These are phyloP conservation scores for Lithobates sylvaticus DNA, from an alignment of 2,797 vertebrate species.

Conservation along the genomic window DNA sequence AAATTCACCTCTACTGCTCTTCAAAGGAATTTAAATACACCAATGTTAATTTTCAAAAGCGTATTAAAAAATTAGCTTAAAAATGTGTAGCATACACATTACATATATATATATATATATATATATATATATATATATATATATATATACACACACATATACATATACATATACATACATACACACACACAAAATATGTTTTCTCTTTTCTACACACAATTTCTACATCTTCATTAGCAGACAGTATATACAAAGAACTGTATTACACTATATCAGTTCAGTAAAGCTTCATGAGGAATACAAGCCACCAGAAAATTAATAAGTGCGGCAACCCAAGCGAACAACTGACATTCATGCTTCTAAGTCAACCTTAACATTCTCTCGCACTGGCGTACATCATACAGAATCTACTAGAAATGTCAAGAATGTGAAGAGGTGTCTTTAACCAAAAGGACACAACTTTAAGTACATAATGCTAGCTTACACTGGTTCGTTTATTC, in stretches of 20 bases:
- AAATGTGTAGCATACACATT: too few relatives aligned
- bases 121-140: too few relatives aligned
- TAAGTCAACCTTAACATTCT: conserved; percentile 77
- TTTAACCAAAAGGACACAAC: conserved; percentile 88
- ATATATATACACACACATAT: too few relatives aligned
- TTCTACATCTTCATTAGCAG: background rate
- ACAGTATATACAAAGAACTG: background rate
- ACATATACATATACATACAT: too few relatives aligned
- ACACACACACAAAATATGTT: too few relatives aligned
- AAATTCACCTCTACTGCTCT: conserved; percentile 37
- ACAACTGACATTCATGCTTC: conserved; percentile 79
- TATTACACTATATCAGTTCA: background rate
- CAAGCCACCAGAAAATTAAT: conserved; percentile 71
- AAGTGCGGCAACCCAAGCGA: conserved; percentile 80
- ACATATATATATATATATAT: too few relatives aligned
- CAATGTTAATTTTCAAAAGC: background rate
- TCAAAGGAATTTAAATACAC: conserved; percentile 46
- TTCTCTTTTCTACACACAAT: too few relatives aligned
- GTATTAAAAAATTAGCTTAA: too few relatives aligned
- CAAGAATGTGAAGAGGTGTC: conserved; percentile 85
- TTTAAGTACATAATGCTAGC: conserved; percentile 96
- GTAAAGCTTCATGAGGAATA: background rate
- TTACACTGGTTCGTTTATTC: conserved; percentile 96
- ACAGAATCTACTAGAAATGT: conserved; percentile 84
- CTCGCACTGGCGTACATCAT: conserved; percentile 83